Percentiles rank a stretch among this genome's conserved stretches.
These are phyloP conservation scores for Halocynthia aurantium DNA, from an alignment of 23 tunicate species.

Conservation along the genomic window DNA sequence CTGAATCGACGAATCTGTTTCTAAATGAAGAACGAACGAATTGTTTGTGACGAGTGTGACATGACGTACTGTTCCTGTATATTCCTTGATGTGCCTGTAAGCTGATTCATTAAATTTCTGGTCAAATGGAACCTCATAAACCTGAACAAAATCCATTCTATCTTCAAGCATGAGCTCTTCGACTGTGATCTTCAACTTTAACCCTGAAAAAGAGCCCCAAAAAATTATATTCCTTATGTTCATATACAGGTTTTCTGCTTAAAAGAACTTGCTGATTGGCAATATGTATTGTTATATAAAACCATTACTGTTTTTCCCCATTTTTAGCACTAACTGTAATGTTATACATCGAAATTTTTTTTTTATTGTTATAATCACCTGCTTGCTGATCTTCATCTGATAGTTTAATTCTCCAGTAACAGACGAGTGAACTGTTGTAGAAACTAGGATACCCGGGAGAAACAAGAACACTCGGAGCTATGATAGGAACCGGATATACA, in stretches of 20 bases:
- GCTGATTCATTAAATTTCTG: not conserved
- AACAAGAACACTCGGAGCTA: slow-evolving; percentile 26
- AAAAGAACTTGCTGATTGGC: no score
- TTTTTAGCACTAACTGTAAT: no score
- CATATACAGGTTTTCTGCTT: no score
- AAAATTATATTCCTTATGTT: no score
- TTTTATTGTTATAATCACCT: no score
- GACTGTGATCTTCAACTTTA: slow-evolving; percentile 21
- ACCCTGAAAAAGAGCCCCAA: not conserved
- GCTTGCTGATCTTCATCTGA: slow-evolving; percentile 14
- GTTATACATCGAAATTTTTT: no score
- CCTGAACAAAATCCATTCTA: not conserved
- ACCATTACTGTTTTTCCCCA: no score
- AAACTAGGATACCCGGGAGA: slow-evolving; percentile 46
- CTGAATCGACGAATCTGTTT: slow-evolving; percentile 27
- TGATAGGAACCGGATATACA: not conserved
- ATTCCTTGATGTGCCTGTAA: not conserved
- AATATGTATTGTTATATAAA: no score
- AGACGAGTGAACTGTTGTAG: slow-evolving; percentile 12
- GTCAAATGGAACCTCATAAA: slow-evolving; percentile 11
- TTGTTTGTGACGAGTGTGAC: slow-evolving; percentile 14
- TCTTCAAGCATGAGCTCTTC: slow-evolving; percentile 29
- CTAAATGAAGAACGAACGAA: slow-evolving; percentile 36
- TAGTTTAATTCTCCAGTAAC: slow-evolving; percentile 40
- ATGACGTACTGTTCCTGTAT: slow-evolving; percentile 25